These are phyloP conservation scores for Pygoscelis antarcticus DNA, from an alignment of 2,113 vertebrate species.

Conservation along the genomic window DNA sequence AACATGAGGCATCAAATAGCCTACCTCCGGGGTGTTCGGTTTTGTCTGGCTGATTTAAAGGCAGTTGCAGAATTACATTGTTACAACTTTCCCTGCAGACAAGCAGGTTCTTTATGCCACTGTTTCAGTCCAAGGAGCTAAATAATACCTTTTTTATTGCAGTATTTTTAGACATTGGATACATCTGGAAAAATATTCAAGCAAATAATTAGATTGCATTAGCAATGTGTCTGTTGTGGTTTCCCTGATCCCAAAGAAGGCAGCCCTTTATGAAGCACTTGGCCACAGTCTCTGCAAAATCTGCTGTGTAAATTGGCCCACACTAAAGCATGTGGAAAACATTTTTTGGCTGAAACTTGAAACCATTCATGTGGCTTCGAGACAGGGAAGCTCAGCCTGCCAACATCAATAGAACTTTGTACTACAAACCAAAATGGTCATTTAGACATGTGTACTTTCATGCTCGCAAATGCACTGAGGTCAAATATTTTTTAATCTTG, in stretches of 20 bases:
- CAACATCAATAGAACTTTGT: slow-evolving; percentile 89
- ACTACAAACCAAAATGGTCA: slow-evolving; percentile 86
- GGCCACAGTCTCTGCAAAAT: slow-evolving; percentile 78
- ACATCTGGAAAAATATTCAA: slow-evolving; percentile 87
- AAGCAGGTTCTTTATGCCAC: slow-evolving; percentile 79
- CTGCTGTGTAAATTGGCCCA: slow-evolving; percentile 83
- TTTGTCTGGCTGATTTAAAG: slow-evolving; percentile 73
- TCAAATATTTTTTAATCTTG: slow-evolving; percentile 88
- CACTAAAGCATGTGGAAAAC: slow-evolving; percentile 86
- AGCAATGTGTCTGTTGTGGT: slow-evolving; percentile 84
- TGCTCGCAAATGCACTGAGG: slow-evolving; percentile 81
- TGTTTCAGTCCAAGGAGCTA: slow-evolving; percentile 71
- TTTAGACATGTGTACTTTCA: slow-evolving; percentile 86
- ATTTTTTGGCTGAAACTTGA: slow-evolving; percentile 85
- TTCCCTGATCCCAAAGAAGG: slow-evolving; percentile 81
- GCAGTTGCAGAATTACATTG: slow-evolving; percentile 52
- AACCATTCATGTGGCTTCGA: slow-evolving; percentile 88
- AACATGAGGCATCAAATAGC: slow-evolving; percentile 29
- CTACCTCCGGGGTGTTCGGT: slow-evolving; percentile 29
- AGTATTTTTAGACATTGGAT: slow-evolving; percentile 83
- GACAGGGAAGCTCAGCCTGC: slow-evolving; percentile 81
- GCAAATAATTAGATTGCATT: slow-evolving; percentile 86
- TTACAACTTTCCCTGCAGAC: slow-evolving; percentile 71
- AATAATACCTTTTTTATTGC: slow-evolving; percentile 82
- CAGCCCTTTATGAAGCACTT: slow-evolving; percentile 82